phyloP scores from a whole-genome alignment of 1,140 invertebrate genomes.

The Microvelia longipes region DNA sequence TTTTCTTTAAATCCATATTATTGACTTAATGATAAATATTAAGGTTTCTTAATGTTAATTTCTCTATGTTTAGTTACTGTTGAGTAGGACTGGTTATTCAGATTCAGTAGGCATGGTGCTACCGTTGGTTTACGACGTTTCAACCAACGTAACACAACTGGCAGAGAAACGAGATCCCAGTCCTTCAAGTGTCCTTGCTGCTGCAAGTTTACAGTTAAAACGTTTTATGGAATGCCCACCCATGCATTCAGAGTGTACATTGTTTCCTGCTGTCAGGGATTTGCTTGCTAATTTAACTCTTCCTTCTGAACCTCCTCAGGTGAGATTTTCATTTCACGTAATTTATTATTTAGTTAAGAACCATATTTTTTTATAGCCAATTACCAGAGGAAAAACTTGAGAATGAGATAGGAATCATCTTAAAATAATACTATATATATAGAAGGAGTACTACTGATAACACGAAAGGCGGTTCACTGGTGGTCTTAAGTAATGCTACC shows the following conservation, averaged over 20 bases:
- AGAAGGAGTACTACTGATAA: no score
- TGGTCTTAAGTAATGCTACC: no score
- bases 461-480: no score
- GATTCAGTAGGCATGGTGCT: constrained; percentile 67
- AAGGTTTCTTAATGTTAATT: no score
- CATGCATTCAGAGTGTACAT: constrained; percentile 56
- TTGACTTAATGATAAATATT: no score
- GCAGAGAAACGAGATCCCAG: constrained; percentile 59
- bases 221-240: constrained; percentile 43
- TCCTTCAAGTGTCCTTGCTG: constrained; percentile 41
- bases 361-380: not conserved
- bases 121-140: constrained; percentile 76
- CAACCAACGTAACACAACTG: constrained; percentile 66
- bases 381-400: not conserved
- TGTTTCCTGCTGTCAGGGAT: constrained; percentile 76
- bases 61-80: constrained; percentile 75
- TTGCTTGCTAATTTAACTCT: constrained; percentile 61
- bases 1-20: no score
- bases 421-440: no score
- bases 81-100: constrained; percentile 54
- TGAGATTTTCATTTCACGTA: constrained; percentile 1
- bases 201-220: constrained; percentile 48
- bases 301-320: constrained; percentile 44
- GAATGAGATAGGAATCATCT: not conserved
- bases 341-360: not conserved